These are phyloP conservation scores for Spisula subtruncata DNA, from an alignment of 2,888 invertebrate genomes.

Conservation along the genomic window DNA sequence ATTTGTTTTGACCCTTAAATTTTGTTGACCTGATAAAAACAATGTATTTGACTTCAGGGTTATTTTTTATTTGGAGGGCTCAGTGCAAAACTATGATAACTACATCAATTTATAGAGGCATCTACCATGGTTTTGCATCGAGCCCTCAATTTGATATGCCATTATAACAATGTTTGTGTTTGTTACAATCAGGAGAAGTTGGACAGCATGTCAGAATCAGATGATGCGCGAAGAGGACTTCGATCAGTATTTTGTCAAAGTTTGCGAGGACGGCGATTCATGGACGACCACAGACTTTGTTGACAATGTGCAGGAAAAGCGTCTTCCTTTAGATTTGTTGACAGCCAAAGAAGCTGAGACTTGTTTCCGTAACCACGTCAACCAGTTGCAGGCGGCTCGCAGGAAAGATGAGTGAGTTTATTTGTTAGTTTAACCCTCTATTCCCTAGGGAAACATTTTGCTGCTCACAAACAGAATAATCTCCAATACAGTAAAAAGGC, in stretches of 20 bases:
- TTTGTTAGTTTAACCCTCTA: background rate
- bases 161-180: background rate
- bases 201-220: conserved; percentile 95
- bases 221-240: conserved; percentile 97
- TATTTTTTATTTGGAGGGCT: too few species aligned
- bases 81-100: too few species aligned
- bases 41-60: too few species aligned
- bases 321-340: conserved; percentile 97
- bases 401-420: conserved; percentile 95
- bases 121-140: too few species aligned
- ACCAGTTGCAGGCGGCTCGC: conserved; percentile 96
- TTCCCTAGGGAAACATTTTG: too few species aligned
- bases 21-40: too few species aligned
- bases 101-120: too few species aligned
- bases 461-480: too few species aligned
- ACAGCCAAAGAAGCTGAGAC: conserved; percentile 97
- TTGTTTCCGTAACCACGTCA: conserved; percentile 96
- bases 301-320: conserved; percentile 90
- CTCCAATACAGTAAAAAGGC: too few species aligned
- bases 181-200: conserved; percentile 91
- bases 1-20: too few species aligned
- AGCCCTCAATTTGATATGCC: too few species aligned
- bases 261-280: conserved; percentile 92
- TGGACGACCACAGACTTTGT: conserved; percentile 93
- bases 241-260: conserved; percentile 96